Percentiles rank a stretch among this genome's conserved stretches.
Conservation (phyloP, 2,888 invertebrate species). For the Callinectes sapidus region DNA sequence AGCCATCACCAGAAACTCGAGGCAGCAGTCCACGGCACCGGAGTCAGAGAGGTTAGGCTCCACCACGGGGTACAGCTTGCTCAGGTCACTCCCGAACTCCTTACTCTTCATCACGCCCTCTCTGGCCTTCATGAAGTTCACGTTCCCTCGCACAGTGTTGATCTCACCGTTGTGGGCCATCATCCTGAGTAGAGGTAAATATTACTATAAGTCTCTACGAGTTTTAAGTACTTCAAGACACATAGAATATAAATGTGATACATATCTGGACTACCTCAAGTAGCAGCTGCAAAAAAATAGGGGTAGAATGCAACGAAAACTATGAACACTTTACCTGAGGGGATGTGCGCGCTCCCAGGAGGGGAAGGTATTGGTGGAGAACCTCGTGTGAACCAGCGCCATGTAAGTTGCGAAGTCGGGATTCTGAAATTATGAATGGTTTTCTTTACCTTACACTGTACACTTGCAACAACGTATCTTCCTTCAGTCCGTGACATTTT, state of each 20-base stretch:
- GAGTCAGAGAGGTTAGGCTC: constrained; percentile 98
- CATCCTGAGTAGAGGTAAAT: constrained; percentile 79
- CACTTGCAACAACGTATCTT: neutral
- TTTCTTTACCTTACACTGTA: neutral
- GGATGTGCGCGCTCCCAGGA: constrained; percentile 99
- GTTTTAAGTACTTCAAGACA: neutral
- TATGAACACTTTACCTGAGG: constrained; percentile 82
- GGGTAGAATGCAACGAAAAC: neutral
- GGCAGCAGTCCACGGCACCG: constrained; percentile 96
- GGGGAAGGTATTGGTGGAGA: constrained; percentile 99
- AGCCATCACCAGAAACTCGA: constrained; percentile 96
- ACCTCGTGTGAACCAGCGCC: constrained; percentile 97
- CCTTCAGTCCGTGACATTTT: neutral
- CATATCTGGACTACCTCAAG: neutral
- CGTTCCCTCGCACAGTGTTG: constrained; percentile 98
- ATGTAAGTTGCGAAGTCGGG: constrained; percentile 91
- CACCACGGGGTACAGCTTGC: constrained; percentile 95
- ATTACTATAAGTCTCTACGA: neutral
- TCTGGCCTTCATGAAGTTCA: constrained; percentile 98
- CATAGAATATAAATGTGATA: neutral
- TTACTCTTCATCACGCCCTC: constrained; percentile 97
- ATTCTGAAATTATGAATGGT: constrained; percentile 73
- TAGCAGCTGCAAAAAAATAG: neutral
- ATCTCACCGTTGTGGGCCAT: constrained; percentile 99
- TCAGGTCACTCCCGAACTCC: constrained; percentile 88